phyloP scores from a whole-genome alignment of 30 jellyfish, hydroid and myxozoan species.

The Mastigias papua region DNA sequence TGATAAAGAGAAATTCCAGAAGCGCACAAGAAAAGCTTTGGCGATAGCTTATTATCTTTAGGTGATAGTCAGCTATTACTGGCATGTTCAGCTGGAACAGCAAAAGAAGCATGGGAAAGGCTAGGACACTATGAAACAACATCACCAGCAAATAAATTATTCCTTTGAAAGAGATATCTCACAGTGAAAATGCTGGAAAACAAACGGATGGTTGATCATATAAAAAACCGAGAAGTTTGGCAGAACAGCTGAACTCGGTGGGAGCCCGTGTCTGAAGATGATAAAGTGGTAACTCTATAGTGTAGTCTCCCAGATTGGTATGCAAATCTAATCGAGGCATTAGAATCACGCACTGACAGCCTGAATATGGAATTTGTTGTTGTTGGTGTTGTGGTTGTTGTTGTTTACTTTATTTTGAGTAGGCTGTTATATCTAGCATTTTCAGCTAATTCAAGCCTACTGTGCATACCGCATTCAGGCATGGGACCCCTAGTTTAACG shows the following conservation, averaged over 20 bases:
- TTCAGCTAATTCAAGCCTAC: too few species aligned
- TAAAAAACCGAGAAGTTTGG: conserved; percentile 25
- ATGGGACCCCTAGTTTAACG: too few species aligned
- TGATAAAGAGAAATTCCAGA: not conserved
- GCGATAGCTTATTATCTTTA: not conserved
- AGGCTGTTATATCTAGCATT: too few species aligned
- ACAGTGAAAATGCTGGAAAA: conserved; percentile 13
- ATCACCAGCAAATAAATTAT: conserved; percentile 26
- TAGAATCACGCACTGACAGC: conserved; percentile 21
- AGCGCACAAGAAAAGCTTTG: not conserved
- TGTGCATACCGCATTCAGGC: too few species aligned
- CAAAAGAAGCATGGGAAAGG: conserved; percentile 31
- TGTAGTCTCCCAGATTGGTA: conserved; percentile 51
- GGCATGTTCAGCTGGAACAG: too few species aligned
- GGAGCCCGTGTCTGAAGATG: conserved; percentile 30
- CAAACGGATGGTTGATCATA: conserved; percentile 4
- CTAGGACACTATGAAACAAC: conserved; percentile 21
- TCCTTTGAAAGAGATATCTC: conserved; percentile 12
- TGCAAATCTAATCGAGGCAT: conserved; percentile 16
- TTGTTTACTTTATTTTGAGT: too few species aligned
- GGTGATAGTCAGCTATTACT: too few species aligned
- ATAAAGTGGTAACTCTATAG: conserved; percentile 18
- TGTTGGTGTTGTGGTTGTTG: too few species aligned
- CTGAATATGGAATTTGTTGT: conserved; percentile 2
- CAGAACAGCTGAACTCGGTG: conserved; percentile 15